Base-by-base conservation (phyloP, 2,113 vertebrate species). In the Rhinoptilus africanus region DNA sequence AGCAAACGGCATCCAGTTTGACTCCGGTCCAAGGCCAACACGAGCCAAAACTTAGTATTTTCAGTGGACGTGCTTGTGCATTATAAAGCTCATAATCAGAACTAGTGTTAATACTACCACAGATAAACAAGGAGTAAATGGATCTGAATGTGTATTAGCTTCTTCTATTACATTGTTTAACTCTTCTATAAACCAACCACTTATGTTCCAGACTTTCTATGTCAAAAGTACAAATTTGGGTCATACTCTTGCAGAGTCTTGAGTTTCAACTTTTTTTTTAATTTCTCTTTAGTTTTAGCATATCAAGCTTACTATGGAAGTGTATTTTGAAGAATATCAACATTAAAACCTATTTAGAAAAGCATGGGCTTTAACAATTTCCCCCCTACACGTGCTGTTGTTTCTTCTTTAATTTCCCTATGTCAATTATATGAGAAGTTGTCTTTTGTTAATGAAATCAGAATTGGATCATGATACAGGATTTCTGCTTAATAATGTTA, bases 31-130 rank as follows among this genome's bases (percentile, higher is more conserved):
- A 4, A 76, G 47, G 18, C 41, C 28, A 64, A 1, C 39, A 22
- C 0, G 0, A 71, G 21, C 28, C 24, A 4, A 71, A 80, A 74
- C 30, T n/a, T 74, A 53, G 1, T 83, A 19, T 74, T 75, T 69
- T 75, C 35, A 22, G 10, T 80, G 32, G 56, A 30, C 0, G 0
- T 43, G 23, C 26, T 77, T 82, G 18, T 2, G 0, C 37, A 8
- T 72, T 72, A 27, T 50, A 56, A 83, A 83, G 14, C 37, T 45
- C 9, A 14, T 37, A 3, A 28, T 64, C 12, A 53, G 35, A 68
- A 57, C 23, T 63, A 23, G 34, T 0, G 0, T 47, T 87, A 72
- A n/a, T 41, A n/a, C 35, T 39, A 35, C 24, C 14, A 26, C 1
- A 63, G 67, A 74, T 54, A 56, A 67, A 66, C 14, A 54, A 48